Conservation (phyloP, 2,888 invertebrate species). For the Adelognathus sp. region DNA sequence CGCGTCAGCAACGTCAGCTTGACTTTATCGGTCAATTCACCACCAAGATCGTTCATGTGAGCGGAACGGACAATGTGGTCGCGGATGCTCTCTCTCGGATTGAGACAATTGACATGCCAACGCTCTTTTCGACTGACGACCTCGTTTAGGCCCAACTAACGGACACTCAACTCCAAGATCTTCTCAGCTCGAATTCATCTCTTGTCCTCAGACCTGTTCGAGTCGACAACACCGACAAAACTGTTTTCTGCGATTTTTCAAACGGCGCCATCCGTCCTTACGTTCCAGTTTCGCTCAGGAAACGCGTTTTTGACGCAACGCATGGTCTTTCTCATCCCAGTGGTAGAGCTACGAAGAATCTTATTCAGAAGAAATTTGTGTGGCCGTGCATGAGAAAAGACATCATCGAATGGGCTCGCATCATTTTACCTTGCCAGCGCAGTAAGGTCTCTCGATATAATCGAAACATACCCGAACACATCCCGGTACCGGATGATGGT, state of each 20-base stretch:
- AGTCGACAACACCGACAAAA: background rate
- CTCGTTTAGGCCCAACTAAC: background rate
- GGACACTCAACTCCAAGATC: background rate
- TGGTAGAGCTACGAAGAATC: slow-evolving; percentile 36
- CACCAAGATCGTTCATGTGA: slow-evolving; percentile 35
- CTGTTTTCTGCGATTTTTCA: slow-evolving; percentile 59
- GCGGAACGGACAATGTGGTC: slow-evolving; percentile 21
- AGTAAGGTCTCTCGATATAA: slow-evolving; percentile 68
- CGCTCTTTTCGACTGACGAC: background rate
- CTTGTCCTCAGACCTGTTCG: background rate
- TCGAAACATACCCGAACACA: slow-evolving; percentile 55
- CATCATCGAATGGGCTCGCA: slow-evolving; percentile 63
- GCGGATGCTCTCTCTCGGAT: slow-evolving; percentile 41
- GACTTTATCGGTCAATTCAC: slow-evolving; percentile 44
- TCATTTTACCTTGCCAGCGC: slow-evolving; percentile 69
- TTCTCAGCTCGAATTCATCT: background rate
- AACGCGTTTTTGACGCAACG: slow-evolving; percentile 49
- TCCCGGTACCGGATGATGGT: slow-evolving; percentile 62
- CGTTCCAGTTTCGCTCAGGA: slow-evolving; percentile 55
- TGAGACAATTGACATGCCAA: background rate
- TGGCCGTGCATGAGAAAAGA: slow-evolving; percentile 66
- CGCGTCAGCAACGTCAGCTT: slow-evolving; percentile 19
- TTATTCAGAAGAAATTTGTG: slow-evolving; percentile 58
- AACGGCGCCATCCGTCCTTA: slow-evolving; percentile 53
- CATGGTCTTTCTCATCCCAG: slow-evolving; percentile 60